These are phyloP conservation scores for Arvicanthis niloticus DNA, from an alignment of 2,113 vertebrate species.

Conservation along the genomic window DNA sequence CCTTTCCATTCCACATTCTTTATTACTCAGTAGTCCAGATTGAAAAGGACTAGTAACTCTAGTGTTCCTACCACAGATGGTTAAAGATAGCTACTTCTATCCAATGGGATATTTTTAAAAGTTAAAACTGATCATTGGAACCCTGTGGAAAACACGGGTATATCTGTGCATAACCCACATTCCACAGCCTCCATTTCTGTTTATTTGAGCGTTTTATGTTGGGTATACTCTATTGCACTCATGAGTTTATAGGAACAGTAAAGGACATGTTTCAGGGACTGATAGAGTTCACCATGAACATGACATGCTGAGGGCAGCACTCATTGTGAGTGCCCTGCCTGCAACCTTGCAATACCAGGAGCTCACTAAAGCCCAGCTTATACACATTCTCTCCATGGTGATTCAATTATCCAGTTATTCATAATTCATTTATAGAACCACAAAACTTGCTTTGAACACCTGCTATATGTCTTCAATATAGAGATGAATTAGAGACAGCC, in stretches of 20 bases:
- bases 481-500: slow-evolving; percentile 39
- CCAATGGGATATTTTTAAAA: not conserved
- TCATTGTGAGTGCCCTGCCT: not conserved
- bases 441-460: slow-evolving; percentile 52
- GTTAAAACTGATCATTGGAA: not conserved
- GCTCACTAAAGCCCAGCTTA: slow-evolving; percentile 17
- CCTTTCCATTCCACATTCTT: not conserved
- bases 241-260: not conserved
- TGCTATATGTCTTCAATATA: slow-evolving; percentile 45
- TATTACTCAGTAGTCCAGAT: not conserved
- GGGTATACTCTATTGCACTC: not conserved
- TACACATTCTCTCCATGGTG: slow-evolving; percentile 25
- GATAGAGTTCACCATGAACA: not conserved
- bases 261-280: not conserved
- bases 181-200: not conserved
- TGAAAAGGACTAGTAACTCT: not conserved
- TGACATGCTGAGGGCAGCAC: not conserved
- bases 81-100: not conserved
- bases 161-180: not conserved
- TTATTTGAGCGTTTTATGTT: not conserved
- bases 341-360: not conserved
- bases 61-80: not conserved
- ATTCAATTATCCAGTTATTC: slow-evolving; percentile 62
- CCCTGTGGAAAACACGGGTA: not conserved
- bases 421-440: slow-evolving; percentile 54